These are phyloP conservation scores for Australoheros facetus DNA, from an alignment of 2,797 vertebrate species.

Conservation along the genomic window DNA sequence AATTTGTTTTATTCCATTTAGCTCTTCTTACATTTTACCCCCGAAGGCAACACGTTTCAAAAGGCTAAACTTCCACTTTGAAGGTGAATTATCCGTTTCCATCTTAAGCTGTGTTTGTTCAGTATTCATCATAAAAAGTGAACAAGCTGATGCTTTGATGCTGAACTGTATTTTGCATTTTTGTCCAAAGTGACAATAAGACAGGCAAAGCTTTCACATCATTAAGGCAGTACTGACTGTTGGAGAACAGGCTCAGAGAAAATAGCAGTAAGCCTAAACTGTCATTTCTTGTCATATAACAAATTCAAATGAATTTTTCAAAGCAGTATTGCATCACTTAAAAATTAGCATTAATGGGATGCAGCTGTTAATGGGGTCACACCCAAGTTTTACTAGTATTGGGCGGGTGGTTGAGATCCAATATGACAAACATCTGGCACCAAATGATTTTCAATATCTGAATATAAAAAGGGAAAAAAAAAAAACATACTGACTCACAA, in stretches of 20 bases:
- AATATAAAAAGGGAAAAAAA: neutral
- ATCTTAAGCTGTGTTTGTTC: neutral
- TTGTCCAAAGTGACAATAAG: neutral
- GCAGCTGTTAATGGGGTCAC: neutral
- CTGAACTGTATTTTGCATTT: neutral
- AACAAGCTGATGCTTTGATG: neutral
- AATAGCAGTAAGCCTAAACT: neutral
- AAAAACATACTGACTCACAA: neutral
- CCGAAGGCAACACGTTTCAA: neutral
- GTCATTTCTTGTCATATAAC: neutral
- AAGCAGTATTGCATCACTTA: neutral
- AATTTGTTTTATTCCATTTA: neutral
- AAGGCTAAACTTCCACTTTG: neutral
- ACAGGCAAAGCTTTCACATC: too few relatives aligned
- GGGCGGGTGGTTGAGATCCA: neutral
- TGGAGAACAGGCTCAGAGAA: neutral
- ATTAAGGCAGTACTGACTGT: neutral
- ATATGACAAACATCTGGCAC: neutral
- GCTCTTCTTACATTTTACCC: neutral
- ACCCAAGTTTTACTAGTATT: neutral
- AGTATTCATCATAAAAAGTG: neutral
- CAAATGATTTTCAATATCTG: slow-evolving; percentile 6
- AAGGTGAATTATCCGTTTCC: too few relatives aligned
- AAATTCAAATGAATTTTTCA: neutral
- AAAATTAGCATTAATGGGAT: neutral